Evolutionary conservation across 2,888 invertebrate species (phyloP), one percentile per base, ranked within the genome.

Genomic region (Dilophus febrilis): DNA sequence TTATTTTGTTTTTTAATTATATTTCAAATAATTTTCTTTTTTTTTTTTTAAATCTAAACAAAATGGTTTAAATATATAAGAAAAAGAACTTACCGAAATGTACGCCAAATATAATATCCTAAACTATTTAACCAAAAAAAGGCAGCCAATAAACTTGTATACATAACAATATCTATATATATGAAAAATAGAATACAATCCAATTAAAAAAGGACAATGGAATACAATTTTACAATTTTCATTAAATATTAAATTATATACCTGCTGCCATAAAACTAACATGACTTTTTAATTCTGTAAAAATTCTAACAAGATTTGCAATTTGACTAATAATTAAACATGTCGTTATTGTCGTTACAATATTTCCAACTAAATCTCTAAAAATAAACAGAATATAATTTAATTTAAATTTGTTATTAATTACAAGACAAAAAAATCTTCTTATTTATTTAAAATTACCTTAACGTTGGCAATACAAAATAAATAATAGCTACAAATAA

Each of bases 81-180:
- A n/a, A n/a, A n/a, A n/a, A n/a, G 8, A 26, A 29, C 66, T 64
- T 64, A 77, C 77, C 72, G 77, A 54, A 87, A 86, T 2, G 84
- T 86, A 56, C 78, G 83, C 86, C 86, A 87, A 45, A 86, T 79
- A 56, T 86, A 86, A 56, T 82, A 87, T 37, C 85, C 86, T 45
- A 84, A 70, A 54, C 83, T 82, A 49, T 82, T 86, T 3, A 87
- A 63, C 87, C 87, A 87, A 54, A 86, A 84, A 60, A 85, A 86
- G 38, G 84, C 81, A 27, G 78, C 83, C 47, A 85, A 55, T 40
- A 85, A 62, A 51, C 82, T 80, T 40, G 82, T 66, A 51, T 83
- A 84, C 47, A 81, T 67, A 48, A 84, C 69, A 6, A 77, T 72
- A 65, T 86, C 86, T 82, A 67, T 45, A 39, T 49, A 44, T 46